Base-by-base conservation (phyloP, 1,140 invertebrate species). In the Drosophila navojoa region DNA sequence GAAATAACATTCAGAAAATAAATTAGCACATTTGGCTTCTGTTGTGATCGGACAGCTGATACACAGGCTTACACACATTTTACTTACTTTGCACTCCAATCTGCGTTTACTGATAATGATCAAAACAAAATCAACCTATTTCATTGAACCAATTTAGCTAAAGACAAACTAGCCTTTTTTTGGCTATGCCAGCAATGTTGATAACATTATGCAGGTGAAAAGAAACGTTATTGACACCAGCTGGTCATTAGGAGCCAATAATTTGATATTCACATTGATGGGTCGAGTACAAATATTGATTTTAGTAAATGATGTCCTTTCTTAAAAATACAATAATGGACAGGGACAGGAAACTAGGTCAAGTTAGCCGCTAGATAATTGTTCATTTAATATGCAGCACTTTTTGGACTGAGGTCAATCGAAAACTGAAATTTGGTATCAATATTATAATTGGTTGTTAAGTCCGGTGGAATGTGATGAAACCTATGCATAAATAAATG, bases 261-360 rank as follows among this genome's bases (percentile, higher is more conserved):
- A 60, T 54, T 55, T 40, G 2, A 25, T 55, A 73, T 68, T 63
- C 53, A 70, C 10, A 45, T 15, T 32, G 27, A 13, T 29, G 29
- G 45, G 32, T 15, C 15, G 25, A 13, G 52, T 16, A 50, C 11
- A 32, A 44, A 32, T 87, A 86, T 86, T 68, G 82, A 86, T 87
- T 86, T 75, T 71, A n/a, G 29, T 52, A 50, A 70, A 67, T 61
- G 40, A 63, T 66, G 55, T 76, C 73, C 64, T 61, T 73, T 60
- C 62, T 45, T 45, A 16, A 45, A 19, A 44, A 44, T 22, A 16
- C n/a, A 45, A 45, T 9, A 45, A 38, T 11, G 35, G 53, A n/a
- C 52, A n/a, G n/a, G n/a, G 53, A 11, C 52, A n/a, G 10, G n/a
- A 62, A 69, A 77, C 40, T 74, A 49, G 59, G 71, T 55, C 62